Base-by-base conservation (phyloP, 1,140 invertebrate species). In the Lycorma delicatula region DNA sequence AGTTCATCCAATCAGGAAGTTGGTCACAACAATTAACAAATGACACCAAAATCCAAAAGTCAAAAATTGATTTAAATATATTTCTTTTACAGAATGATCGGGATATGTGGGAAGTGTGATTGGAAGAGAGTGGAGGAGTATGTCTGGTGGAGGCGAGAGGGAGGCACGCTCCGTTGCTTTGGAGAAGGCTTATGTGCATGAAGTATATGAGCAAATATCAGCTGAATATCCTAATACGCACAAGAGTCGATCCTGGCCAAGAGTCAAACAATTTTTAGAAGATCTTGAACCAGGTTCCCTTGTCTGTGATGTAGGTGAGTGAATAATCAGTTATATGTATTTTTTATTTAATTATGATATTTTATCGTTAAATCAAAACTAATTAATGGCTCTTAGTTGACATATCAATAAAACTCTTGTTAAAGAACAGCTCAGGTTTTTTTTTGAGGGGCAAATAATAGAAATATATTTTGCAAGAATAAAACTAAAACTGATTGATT, bases 141-240 rank as follows among this genome's bases (percentile, higher is more conserved):
- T 29, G 50, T 29, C 52, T 56, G 55, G 68, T 53, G 71, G 61
- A 28, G 74, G 77, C 63, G 84, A 86, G 68, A 73, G 81, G 61
- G 78, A 82, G 68, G 84, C 84, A 49, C 75, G 86, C 66, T 86
- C 83, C 63, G 80, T 93, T 63, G 91, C 90, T 65, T 79, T 95
- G 67, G 93, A 96, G 78, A 86, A 91, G 73, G 87, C 90, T 53
- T 95, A 96, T 73, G 93, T 97, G 18, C 91, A 95, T 73, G 91
- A 94, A 68, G 92, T 95, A 52, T 97, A 96, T 77, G 86, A 93
- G 68, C 86, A 91, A 72, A 86, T 87, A 63, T 87, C 86, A 60
- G 80, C 67, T 6, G 70, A 68, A 31, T 70, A 75, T 56, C 72
- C 48, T 70, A 73, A 58, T 66, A 71, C 58, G 66, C 72, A 22